Evolutionary conservation across 2,113 vertebrate genomes (phyloP).

Genomic region (Cynocephalus volans): DNA sequence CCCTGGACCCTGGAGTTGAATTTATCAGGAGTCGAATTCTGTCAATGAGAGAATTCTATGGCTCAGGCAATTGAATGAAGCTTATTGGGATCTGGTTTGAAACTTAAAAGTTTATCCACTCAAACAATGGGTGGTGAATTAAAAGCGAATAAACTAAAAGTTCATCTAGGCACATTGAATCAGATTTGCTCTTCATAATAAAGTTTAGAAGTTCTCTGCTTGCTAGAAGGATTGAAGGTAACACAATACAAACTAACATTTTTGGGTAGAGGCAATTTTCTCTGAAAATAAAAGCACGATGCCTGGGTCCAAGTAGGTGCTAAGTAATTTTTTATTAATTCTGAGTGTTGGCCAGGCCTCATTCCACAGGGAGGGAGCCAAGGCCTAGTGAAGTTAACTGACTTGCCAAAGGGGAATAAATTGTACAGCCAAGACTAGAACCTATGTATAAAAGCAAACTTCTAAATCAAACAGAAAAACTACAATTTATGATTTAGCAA

Average conservation of each 20-base stretch:
- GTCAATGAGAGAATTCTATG: not conserved
- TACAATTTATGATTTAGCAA: not conserved
- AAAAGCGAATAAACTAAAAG: not conserved
- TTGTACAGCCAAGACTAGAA: not conserved
- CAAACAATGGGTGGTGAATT: not conserved
- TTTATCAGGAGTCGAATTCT: not conserved
- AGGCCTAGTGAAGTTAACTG: not conserved
- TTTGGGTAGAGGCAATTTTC: not conserved
- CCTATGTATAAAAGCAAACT: conserved; percentile 41
- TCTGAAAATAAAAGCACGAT: conserved; percentile 25
- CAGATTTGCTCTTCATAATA: not conserved
- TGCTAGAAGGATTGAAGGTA: not conserved
- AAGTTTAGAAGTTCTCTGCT: conserved; percentile 31
- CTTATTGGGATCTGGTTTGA: not conserved
- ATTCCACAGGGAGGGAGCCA: not conserved
- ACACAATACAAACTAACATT: conserved; percentile 3
- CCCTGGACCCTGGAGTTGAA: not conserved
- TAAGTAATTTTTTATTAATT: conserved; percentile 42
- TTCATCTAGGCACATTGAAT: not conserved
- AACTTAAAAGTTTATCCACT: not conserved
- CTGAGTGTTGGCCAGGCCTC: not conserved
- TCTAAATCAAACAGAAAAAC: conserved; percentile 9
- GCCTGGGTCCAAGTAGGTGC: not conserved
- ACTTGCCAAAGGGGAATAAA: conserved; percentile 22
- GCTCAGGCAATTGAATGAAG: not conserved